Base-by-base conservation (phyloP, 92 coral and sea anemone genomes). In the Galaxea fascicularis region DNA sequence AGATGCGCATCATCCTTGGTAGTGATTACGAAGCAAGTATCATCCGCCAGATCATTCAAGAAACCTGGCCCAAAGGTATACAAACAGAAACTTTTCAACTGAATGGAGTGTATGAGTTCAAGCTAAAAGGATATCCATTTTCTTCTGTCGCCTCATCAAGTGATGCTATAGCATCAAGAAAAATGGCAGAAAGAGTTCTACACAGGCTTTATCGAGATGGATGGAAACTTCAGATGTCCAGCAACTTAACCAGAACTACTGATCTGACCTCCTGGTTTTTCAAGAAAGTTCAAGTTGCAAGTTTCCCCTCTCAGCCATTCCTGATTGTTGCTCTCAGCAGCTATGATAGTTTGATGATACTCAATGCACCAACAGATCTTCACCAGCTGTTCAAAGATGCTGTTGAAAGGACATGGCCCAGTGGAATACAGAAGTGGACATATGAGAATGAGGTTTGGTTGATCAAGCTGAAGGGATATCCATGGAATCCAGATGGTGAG, bases 121-220 rank as follows among this genome's bases (percentile, higher is more conserved):
- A 89, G 71, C 80, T 93, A 26, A 70, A 67, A 25, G 95, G 94
- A 8, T 52, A 18, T 30, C 98, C 95, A 53, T 93, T 93, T 64
- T 24, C 17, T 0, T 16, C 44, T 31, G 87, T 25, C 10, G 1
- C 77, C 22, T 15, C 82, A 16, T 62, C 80, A 7, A 73, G 21
- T 0, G 66, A 58, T 18, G 89, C 93, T 10, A 59, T 71, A 7
- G 65, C 45, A 17, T 72, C 91, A 7, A 82, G 91, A 67, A 77
- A 77, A 70, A 73, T 93, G 91, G 84, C 86, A 18, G 60, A 77
- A 17, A 64, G 63, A 74, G 73, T 93, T 41, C 79, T 93, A 8
- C 87, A 89, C 74, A 87, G 86, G 66, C 87, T 93, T 9, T 78
- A 91, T 56, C 87, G 87, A 25, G 90, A 83, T 54, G 95, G 98